phyloP scores from a whole-genome alignment of 2,888 invertebrate genomes.

The Anorthoa munda region DNA sequence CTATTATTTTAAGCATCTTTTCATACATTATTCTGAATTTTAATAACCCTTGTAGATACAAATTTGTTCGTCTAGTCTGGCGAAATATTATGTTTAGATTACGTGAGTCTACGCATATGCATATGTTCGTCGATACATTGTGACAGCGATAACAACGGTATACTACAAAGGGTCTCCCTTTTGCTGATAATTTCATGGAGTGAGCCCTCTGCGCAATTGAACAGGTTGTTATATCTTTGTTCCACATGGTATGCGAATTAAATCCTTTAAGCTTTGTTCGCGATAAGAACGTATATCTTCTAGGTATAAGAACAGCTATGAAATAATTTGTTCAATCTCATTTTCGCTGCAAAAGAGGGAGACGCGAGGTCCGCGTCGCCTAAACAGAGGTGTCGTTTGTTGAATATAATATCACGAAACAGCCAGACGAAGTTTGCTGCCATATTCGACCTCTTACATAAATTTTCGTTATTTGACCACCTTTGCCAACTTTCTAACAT shows the following conservation, averaged over 20 bases:
- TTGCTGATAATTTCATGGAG: slow-evolving; percentile 40
- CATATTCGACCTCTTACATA: slow-evolving; percentile 19
- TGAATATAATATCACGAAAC: slow-evolving; percentile 54
- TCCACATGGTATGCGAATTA: slow-evolving; percentile 37
- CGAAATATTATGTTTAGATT: slow-evolving; percentile 33
- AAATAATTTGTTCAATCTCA: slow-evolving; percentile 53
- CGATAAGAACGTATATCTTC: slow-evolving; percentile 31
- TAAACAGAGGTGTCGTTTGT: slow-evolving; percentile 55
- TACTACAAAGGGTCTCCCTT: slow-evolving; percentile 41
- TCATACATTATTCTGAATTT: slow-evolving; percentile 24
- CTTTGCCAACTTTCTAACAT: slow-evolving; percentile 1
- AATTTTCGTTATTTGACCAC: slow-evolving; percentile 37
- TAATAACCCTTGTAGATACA: slow-evolving; percentile 14
- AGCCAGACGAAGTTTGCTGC: slow-evolving; percentile 19
- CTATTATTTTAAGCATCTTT: slow-evolving; percentile 20
- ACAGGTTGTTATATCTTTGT: slow-evolving; percentile 22
- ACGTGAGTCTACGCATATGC: slow-evolving; percentile 25
- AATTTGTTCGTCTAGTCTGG: slow-evolving; percentile 10
- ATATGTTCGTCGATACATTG: slow-evolving; percentile 44
- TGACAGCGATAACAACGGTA: slow-evolving; percentile 33
- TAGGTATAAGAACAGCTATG: slow-evolving; percentile 42
- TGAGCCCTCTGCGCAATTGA: slow-evolving; percentile 27
- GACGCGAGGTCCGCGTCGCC: slow-evolving; percentile 17
- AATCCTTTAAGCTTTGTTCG: slow-evolving; percentile 38
- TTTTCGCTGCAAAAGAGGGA: slow-evolving; percentile 42